Evolutionary conservation across 2,888 invertebrate species (phyloP).

Genomic region (Trisateles emortualis): DNA sequence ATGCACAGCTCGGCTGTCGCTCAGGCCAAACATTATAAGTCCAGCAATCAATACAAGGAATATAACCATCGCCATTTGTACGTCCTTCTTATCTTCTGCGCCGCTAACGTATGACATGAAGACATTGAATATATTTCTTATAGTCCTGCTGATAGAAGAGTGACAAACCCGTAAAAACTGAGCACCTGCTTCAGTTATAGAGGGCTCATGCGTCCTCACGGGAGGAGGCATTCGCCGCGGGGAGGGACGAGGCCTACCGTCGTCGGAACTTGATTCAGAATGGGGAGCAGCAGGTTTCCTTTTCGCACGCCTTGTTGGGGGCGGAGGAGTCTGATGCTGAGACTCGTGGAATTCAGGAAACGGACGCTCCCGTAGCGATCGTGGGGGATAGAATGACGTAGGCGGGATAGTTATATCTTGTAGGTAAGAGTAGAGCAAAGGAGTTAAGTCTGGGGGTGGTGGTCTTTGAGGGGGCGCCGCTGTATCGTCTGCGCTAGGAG

Average conservation of each 20-base stretch:
- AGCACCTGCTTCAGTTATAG: constrained; percentile 89
- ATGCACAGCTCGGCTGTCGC: constrained; percentile 91
- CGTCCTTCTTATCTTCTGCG: constrained; percentile 90
- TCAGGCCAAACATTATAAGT: constrained; percentile 91
- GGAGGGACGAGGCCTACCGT: constrained; percentile 77
- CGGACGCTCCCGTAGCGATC: constrained; percentile 69
- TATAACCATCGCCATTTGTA: constrained; percentile 92
- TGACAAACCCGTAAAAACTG: constrained; percentile 91
- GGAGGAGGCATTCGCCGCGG: constrained; percentile 72
- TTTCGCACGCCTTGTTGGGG: constrained; percentile 81
- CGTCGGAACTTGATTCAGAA: constrained; percentile 84
- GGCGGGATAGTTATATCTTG: constrained; percentile 85
- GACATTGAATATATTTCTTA: constrained; percentile 90
- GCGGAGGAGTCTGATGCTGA: constrained; percentile 73
- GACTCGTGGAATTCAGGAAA: constrained; percentile 71
- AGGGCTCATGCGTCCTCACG: constrained; percentile 86
- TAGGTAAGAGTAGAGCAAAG: constrained; percentile 83
- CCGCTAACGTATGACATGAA: constrained; percentile 88
- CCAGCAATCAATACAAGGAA: constrained; percentile 93
- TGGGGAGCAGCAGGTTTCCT: constrained; percentile 72
- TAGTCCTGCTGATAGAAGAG: constrained; percentile 87
- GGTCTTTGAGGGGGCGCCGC: constrained; percentile 74
- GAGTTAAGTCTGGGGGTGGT: constrained; percentile 81
- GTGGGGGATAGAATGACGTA: constrained; percentile 76
- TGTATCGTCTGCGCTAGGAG: constrained; percentile 58